Evolutionary conservation across 2,113 vertebrate genomes (phyloP).

Genomic region (Ceuthmochares aereus): DNA sequence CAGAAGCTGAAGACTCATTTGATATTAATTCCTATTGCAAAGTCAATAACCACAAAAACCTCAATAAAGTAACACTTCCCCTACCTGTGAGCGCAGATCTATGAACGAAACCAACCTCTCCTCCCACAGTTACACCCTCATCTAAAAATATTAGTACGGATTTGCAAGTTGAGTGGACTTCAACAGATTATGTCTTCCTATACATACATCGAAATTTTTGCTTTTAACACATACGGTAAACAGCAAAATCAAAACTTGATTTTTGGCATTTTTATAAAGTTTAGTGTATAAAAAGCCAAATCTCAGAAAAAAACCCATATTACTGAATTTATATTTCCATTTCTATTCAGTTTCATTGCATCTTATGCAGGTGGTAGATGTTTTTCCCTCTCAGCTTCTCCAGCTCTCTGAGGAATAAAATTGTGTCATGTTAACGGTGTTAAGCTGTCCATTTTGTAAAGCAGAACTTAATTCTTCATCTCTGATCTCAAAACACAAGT

Average conservation of each 20-base stretch:
- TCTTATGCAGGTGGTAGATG: background rate
- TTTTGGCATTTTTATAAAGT: background rate
- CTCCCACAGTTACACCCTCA: background rate
- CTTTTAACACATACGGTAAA: background rate
- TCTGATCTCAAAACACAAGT: background rate
- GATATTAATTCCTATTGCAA: background rate
- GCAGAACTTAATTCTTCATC: background rate
- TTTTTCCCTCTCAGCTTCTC: background rate
- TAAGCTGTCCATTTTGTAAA: background rate
- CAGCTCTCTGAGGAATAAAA: slow-evolving; percentile 9
- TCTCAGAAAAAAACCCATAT: background rate
- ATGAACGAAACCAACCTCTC: background rate
- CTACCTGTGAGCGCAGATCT: background rate
- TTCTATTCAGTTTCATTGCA: background rate
- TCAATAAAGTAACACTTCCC: background rate
- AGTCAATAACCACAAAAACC: background rate
- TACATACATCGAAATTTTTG: background rate
- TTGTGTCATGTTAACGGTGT: background rate
- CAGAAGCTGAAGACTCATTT: background rate
- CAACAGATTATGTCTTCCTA: background rate
- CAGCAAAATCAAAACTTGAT: background rate
- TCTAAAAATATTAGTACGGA: background rate
- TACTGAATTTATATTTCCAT: background rate
- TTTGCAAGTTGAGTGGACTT: background rate
- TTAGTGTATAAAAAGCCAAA: background rate